Percentiles rank a stretch among this genome's conserved stretches.
Conservation (phyloP, 2,113 vertebrate genomes). For the Lepisosteus osseus region DNA sequence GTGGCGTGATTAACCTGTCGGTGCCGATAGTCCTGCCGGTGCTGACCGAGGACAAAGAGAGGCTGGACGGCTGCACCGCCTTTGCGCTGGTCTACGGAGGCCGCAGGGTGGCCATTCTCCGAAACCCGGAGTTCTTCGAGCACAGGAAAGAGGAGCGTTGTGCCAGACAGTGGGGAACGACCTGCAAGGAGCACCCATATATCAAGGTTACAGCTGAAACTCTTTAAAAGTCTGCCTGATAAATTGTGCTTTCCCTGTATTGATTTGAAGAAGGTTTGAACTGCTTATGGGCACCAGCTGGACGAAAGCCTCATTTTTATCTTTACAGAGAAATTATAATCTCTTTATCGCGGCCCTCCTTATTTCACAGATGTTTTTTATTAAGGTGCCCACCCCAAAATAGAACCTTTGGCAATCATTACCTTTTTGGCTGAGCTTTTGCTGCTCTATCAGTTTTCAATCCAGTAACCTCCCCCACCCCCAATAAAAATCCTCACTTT, state of each 20-base stretch:
- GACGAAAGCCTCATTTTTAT: not conserved
- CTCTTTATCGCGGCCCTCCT: constrained; percentile 48
- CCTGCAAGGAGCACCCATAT: constrained; percentile 91
- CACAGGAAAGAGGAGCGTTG: constrained; percentile 95
- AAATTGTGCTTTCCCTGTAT: constrained; percentile 22
- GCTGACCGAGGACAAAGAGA: constrained; percentile 81
- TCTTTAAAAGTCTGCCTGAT: constrained; percentile 16
- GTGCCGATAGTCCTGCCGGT: constrained; percentile 90
- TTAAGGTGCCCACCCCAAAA: constrained; percentile 42
- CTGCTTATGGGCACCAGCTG: not conserved
- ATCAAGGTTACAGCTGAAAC: constrained; percentile 78
- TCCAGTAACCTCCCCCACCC: constrained; percentile 25
- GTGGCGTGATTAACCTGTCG: constrained; percentile 93
- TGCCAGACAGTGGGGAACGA: constrained; percentile 93
- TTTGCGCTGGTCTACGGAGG: constrained; percentile 80
- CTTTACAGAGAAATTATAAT: constrained; percentile 32
- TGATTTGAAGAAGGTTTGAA: constrained; percentile 14
- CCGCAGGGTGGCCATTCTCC: constrained; percentile 85
- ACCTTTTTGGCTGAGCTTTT: not conserved
- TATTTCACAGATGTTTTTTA: constrained; percentile 56
- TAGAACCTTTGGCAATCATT: constrained; percentile 2
- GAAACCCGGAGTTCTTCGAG: constrained; percentile 92
- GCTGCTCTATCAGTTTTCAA: constrained; percentile 8
- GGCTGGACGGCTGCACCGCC: constrained; percentile 83
- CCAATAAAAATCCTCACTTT: not conserved